Evolutionary conservation across 2,888 invertebrate species (phyloP).

Genomic region (Oligia latruncula): DNA sequence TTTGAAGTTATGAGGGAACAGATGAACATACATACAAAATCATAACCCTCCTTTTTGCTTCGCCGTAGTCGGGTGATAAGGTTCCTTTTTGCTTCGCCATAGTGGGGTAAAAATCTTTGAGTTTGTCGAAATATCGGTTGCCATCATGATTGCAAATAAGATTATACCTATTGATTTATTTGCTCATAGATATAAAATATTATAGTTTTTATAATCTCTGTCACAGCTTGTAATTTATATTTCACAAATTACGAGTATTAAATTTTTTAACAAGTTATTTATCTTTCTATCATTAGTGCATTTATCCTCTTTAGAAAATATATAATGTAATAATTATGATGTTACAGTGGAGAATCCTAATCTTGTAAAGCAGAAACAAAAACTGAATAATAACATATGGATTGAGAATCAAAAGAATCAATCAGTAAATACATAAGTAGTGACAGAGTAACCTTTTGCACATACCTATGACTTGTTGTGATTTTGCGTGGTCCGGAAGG

Average conservation of each 20-base stretch:
- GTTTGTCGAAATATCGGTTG: too few species aligned
- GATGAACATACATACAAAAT: too few species aligned
- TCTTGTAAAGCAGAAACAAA: not conserved
- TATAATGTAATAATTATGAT: not conserved
- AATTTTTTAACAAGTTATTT: not conserved
- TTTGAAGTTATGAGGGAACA: too few species aligned
- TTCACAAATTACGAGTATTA: not conserved
- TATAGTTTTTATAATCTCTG: too few species aligned
- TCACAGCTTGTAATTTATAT: not conserved
- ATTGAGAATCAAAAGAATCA: not conserved
- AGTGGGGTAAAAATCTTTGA: too few species aligned
- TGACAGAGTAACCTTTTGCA: not conserved
- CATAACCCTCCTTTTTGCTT: too few species aligned
- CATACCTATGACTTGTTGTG: not conserved
- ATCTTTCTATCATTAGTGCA: not conserved
- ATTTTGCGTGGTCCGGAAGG: constrained; percentile 9
- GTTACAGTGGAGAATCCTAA: not conserved
- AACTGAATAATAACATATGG: not conserved
- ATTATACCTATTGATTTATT: too few species aligned
- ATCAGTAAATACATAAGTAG: too few species aligned
- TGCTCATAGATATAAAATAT: too few species aligned
- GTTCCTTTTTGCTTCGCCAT: too few species aligned
- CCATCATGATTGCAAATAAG: too few species aligned
- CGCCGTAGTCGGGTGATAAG: too few species aligned
- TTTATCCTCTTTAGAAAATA: not conserved